These are phyloP conservation scores for Mobula hypostoma DNA, from an alignment of 2,113 vertebrate species.

Conservation along the genomic window DNA sequence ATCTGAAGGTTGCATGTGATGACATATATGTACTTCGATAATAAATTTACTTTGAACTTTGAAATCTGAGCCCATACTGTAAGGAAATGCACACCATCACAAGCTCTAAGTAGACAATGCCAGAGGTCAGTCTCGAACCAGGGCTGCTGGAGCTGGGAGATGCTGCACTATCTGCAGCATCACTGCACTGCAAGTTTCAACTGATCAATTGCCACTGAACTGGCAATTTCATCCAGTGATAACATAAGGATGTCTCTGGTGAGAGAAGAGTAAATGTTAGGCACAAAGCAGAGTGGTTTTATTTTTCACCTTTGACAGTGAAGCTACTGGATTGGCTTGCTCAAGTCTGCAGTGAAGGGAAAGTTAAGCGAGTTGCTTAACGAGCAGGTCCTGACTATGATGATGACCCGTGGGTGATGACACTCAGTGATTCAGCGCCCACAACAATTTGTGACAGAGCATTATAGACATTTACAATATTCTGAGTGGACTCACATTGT, in stretches of 20 bases:
- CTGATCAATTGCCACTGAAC: not conserved
- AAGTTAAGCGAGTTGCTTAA: not conserved
- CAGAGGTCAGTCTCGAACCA: too few species aligned
- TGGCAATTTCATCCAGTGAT: not conserved
- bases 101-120: too few species aligned
- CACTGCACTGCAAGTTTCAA: not conserved
- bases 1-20: too few species aligned
- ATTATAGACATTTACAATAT: too few species aligned
- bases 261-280: not conserved
- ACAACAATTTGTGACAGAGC: not conserved
- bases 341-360: not conserved
- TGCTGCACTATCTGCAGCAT: too few species aligned
- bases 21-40: too few species aligned
- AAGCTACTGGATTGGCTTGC: not conserved
- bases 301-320: not conserved
- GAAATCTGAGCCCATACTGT: too few species aligned
- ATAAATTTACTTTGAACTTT: too few species aligned
- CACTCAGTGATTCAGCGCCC: not conserved
- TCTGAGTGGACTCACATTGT: too few species aligned
- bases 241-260: not conserved
- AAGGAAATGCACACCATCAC: too few species aligned
- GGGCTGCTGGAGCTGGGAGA: too few species aligned
- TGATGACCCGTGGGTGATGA: too few species aligned
- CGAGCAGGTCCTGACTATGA: not conserved
- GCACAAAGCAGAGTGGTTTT: not conserved